Evolutionary conservation across 2,797 vertebrate species (phyloP), one percentile per base, ranked within the genome.

Genomic region (Prionace glauca): DNA sequence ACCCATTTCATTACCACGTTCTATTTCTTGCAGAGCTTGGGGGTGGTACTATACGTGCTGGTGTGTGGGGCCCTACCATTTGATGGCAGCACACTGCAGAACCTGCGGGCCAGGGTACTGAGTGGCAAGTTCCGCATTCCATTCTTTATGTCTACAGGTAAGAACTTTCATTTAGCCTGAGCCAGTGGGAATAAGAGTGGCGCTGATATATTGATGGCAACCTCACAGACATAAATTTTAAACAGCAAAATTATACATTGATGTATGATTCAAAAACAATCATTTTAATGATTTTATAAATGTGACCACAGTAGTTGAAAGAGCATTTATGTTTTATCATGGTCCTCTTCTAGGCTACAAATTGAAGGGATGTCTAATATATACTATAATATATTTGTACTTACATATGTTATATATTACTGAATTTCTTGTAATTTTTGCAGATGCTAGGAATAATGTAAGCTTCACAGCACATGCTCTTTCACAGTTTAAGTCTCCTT

Each of bases 81-180:
- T 7, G 99, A 99, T 0, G 99, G 99, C 97, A 99, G 99, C 97
- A 99, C 99, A 45, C 97, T 99, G 96, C 99, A 99, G 97, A 99
- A 99, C 96, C 98, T 99, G 96, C 98, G 99, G 10, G 99, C 99
- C 0, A 98, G 99, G 18, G 99, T 99, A 96, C 97, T 99, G 96
- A 99, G 99, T 26, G 99, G 99, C 24, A 99, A 99, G 96, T 99
- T 99, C 96, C 99, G 99, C 96, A 99, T 99, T 96, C 99, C 99
- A 0, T 99, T 99, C 97, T 99, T 99, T 97, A 99, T 99, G 99
- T 99, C 99, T 97, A 99, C 99, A 97, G 98, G 98, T 98, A 96
- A 97, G 97, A 95, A 69, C 1, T 32, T 14, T 95, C 8, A 56
- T 32, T 94, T 95, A 32, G 71, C 29, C 24, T 50, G 65, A 67